Evolutionary conservation across 2,113 vertebrate species (phyloP).

Genomic region (Perca fluviatilis): DNA sequence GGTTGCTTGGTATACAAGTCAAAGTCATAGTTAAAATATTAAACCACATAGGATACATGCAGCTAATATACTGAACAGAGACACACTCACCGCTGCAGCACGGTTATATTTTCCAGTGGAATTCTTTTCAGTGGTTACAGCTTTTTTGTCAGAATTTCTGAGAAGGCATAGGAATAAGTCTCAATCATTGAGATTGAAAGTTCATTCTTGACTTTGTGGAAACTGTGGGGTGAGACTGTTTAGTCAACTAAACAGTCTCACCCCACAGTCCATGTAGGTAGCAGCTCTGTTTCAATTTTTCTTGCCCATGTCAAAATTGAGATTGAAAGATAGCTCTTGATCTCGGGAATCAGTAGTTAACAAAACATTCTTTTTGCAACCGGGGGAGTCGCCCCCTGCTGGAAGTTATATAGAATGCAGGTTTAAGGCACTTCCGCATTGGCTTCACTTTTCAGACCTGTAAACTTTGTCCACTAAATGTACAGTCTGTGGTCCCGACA

Average conservation of each 20-base stretch:
- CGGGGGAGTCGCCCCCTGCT: too few species aligned
- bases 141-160: not conserved
- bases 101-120: not conserved
- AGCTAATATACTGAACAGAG: not conserved
- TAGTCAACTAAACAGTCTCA: not conserved
- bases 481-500: too few species aligned
- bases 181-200: not conserved
- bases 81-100: not conserved
- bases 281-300: not conserved
- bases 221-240: not conserved
- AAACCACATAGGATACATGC: not conserved
- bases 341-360: not conserved
- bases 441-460: too few species aligned
- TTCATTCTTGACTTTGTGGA: slow-evolving; percentile 22
- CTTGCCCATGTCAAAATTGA: too few species aligned
- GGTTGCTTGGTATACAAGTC: slow-evolving; percentile 3
- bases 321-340: not conserved
- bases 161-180: not conserved
- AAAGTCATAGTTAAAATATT: slow-evolving; percentile 17
- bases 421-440: too few species aligned
- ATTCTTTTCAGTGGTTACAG: not conserved
- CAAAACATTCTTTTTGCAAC: not conserved
- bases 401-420: too few species aligned
- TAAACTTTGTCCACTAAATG: too few species aligned
- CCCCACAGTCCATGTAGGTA: not conserved